Conservation (phyloP, 2,888 invertebrate species). For the Agriopis aurantiaria region DNA sequence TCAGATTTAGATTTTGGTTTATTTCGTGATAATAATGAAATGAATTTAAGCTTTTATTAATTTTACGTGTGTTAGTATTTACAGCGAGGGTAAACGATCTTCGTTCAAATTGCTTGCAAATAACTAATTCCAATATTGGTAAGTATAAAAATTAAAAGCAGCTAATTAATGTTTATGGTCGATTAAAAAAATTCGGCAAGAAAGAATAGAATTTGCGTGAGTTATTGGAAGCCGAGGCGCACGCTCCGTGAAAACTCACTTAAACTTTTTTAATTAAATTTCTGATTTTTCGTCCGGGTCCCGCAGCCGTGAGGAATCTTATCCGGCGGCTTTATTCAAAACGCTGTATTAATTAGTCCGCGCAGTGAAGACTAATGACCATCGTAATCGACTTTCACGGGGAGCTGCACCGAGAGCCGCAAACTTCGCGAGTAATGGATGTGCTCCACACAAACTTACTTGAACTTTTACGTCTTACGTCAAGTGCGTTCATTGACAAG, state of each 20-base stretch:
- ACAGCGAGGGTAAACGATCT: background rate
- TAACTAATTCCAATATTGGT: slow-evolving; percentile 14
- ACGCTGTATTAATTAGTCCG: slow-evolving; percentile 82
- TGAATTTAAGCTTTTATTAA: no score
- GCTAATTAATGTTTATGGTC: slow-evolving; percentile 47
- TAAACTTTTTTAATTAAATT: slow-evolving; percentile 86
- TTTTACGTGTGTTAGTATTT: no score
- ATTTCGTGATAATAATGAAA: no score
- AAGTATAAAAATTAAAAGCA: slow-evolving; percentile 20
- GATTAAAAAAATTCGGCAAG: slow-evolving; percentile 63
- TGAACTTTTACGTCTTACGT: slow-evolving; percentile 37
- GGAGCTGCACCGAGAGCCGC: slow-evolving; percentile 54
- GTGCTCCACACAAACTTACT: slow-evolving; percentile 36
- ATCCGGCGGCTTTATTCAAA: slow-evolving; percentile 77
- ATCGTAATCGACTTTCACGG: slow-evolving; percentile 73
- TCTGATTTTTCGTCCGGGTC: slow-evolving; percentile 74
- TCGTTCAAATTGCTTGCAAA: slow-evolving; percentile 44
- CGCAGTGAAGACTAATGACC: slow-evolving; percentile 75
- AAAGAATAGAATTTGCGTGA: slow-evolving; percentile 76
- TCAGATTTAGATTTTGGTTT: no score
- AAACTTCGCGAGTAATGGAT: slow-evolving; percentile 52
- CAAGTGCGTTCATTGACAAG: slow-evolving; percentile 38
- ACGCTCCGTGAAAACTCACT: slow-evolving; percentile 84
- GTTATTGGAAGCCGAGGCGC: slow-evolving; percentile 75
- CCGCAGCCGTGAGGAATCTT: slow-evolving; percentile 68